These are phyloP conservation scores for Sepioteuthis lessoniana DNA, from an alignment of 2,888 invertebrate species.

Conservation along the genomic window DNA sequence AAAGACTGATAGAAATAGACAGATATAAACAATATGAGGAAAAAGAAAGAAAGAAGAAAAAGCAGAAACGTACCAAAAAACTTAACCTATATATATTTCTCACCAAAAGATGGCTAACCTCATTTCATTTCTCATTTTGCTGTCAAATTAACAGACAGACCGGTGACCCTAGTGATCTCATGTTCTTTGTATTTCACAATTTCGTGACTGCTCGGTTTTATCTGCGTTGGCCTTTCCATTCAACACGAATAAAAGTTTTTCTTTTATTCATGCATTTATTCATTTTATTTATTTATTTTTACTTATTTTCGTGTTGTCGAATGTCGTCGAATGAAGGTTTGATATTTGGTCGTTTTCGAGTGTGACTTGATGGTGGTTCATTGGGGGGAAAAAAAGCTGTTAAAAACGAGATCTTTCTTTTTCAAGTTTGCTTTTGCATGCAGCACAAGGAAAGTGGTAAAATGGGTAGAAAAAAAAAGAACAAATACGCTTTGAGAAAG, in stretches of 20 bases:
- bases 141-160: conserved; percentile 33
- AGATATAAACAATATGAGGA: too few relatives aligned
- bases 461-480: neutral
- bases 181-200: neutral
- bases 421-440: too few relatives aligned
- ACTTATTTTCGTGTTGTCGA: neutral
- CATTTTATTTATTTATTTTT: neutral
- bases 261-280: neutral
- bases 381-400: too few relatives aligned
- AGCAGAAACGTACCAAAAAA: neutral
- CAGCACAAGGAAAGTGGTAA: too few relatives aligned
- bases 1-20: too few relatives aligned
- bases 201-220: neutral
- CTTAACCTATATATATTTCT: neutral
- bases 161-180: neutral
- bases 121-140: neutral
- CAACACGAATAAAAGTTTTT: neutral
- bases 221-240: neutral
- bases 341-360: too few relatives aligned
- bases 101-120: neutral
- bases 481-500: neutral
- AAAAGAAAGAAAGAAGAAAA: neutral
- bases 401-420: too few relatives aligned
- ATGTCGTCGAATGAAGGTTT: too few relatives aligned
- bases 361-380: too few relatives aligned